Evolutionary conservation across 2,888 invertebrate genomes (phyloP).

Genomic region (Drosophila formosana): DNA sequence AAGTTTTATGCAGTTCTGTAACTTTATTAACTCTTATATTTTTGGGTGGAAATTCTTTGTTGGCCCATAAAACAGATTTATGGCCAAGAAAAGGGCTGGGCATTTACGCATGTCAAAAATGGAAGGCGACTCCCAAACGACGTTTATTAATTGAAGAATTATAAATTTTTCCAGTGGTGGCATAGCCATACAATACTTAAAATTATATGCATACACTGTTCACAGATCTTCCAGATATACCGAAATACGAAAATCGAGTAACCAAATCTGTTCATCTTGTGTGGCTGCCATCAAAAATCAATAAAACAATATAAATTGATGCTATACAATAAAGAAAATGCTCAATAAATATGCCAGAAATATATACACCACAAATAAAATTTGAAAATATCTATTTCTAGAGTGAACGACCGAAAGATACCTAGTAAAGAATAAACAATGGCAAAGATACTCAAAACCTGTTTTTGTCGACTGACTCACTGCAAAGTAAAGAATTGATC

Average conservation of each 20-base stretch:
- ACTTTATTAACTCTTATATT: constrained; percentile 26
- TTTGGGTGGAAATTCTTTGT: constrained; percentile 61
- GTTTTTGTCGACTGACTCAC: neutral
- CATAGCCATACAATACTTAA: constrained; percentile 40
- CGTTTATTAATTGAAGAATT: constrained; percentile 77
- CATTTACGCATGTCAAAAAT: constrained; percentile 36
- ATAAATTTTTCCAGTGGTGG: constrained; percentile 53
- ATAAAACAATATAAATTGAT: constrained; percentile 72
- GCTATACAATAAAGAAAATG: constrained; percentile 60
- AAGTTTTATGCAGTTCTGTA: constrained; percentile 72
- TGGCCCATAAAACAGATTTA: constrained; percentile 75
- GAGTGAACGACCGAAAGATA: neutral
- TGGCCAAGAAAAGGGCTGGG: constrained; percentile 70
- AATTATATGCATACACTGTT: constrained; percentile 35
- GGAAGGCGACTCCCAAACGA: constrained; percentile 49
- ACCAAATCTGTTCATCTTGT: constrained; percentile 66
- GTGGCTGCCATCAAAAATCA: constrained; percentile 59
- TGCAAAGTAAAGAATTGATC: neutral
- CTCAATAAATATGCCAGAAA: constrained; percentile 59
- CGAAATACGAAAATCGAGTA: constrained; percentile 37
- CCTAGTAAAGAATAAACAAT: neutral
- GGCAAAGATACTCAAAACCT: neutral
- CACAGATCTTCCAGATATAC: constrained; percentile 50
- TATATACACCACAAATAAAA: constrained; percentile 27
- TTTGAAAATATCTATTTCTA: neutral